A percentile compares a stretch with the other conserved stretches of the same genome.
These are phyloP conservation scores for Corythornis cristatus DNA, from an alignment of 2,113 vertebrate genomes.

Conservation along the genomic window DNA sequence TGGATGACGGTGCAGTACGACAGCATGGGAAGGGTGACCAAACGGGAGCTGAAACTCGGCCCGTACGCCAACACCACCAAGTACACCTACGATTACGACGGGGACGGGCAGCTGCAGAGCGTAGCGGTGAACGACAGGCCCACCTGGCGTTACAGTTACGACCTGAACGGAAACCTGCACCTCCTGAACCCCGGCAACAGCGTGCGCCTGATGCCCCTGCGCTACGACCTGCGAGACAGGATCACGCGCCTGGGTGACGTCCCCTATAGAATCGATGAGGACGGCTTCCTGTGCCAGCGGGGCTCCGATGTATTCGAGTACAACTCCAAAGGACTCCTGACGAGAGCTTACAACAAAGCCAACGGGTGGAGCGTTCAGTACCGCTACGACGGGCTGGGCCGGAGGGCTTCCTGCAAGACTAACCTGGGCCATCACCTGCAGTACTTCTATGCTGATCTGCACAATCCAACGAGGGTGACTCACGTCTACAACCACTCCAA, in stretches of 20 bases:
- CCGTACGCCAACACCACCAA: constrained; percentile 98
- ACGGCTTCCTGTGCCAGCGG: constrained; percentile 92
- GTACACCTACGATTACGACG: constrained; percentile 97
- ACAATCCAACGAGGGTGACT: constrained; percentile 92
- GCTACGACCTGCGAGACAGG: constrained; percentile 94
- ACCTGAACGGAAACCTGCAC: constrained; percentile 97
- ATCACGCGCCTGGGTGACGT: constrained; percentile 94
- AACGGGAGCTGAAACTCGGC: constrained; percentile 96
- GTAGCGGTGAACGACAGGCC: constrained; percentile 97
- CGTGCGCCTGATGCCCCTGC: constrained; percentile 90
- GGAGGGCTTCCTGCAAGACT: constrained; percentile 94
- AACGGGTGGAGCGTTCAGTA: constrained; percentile 95
- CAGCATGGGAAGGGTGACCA: constrained; percentile 97
- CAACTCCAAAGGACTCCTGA: constrained; percentile 96
- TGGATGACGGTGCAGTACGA: constrained; percentile 99
- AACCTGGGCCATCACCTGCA: constrained; percentile 96
- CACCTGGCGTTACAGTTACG: constrained; percentile 98
- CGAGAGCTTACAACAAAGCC: constrained; percentile 90
- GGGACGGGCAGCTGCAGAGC: constrained; percentile 93
- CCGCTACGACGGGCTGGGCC: constrained; percentile 92
- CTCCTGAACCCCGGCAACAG: constrained; percentile 94
- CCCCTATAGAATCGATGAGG: constrained; percentile 94
- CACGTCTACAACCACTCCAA: constrained; percentile 99
- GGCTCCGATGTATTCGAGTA: constrained; percentile 94
- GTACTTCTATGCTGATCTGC: constrained; percentile 97